phyloP scores from a whole-genome alignment of 1,140 invertebrate species.

The Mamestra configurata region DNA sequence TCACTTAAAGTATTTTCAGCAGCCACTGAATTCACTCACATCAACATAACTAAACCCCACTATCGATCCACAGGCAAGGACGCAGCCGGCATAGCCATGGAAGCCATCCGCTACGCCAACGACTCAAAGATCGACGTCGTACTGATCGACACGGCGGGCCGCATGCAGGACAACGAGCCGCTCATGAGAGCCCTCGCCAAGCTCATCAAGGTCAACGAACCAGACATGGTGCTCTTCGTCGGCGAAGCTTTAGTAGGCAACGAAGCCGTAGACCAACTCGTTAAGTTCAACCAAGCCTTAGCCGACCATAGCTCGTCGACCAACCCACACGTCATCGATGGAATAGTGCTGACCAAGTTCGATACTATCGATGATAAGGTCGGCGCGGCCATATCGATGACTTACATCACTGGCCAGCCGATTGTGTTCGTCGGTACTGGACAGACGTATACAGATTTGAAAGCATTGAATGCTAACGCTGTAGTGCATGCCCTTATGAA shows the following conservation, averaged over 20 bases:
- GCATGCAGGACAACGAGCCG: constrained; percentile 99
- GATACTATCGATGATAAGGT: constrained; percentile 99
- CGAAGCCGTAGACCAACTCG: constrained; percentile 99
- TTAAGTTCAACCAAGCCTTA: constrained; percentile 99
- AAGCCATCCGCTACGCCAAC: constrained; percentile 96
- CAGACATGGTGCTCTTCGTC: constrained; percentile 99
- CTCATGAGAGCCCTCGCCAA: constrained; percentile 99
- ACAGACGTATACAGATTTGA: constrained; percentile 99
- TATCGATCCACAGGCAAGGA: constrained; percentile 93
- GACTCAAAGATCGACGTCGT: constrained; percentile 96
- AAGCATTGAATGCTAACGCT: constrained; percentile 98
- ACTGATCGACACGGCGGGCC: constrained; percentile 98
- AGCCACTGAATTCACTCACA: too few relatives aligned
- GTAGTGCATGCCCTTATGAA: constrained; percentile 99
- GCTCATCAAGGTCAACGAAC: constrained; percentile 96
- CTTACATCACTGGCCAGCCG: constrained; percentile 99
- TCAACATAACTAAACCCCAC: neutral
- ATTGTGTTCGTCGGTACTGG: constrained; percentile 99
- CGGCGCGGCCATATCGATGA: constrained; percentile 99
- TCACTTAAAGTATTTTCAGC: neutral
- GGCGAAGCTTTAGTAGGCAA: constrained; percentile 99
- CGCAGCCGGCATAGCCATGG: constrained; percentile 98
- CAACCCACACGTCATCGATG: constrained; percentile 98
- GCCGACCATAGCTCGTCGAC: constrained; percentile 94
- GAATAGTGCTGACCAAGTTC: constrained; percentile 99